Evolutionary conservation across 2,797 vertebrate species (phyloP).

Genomic region (Cynopterus sphinx): DNA sequence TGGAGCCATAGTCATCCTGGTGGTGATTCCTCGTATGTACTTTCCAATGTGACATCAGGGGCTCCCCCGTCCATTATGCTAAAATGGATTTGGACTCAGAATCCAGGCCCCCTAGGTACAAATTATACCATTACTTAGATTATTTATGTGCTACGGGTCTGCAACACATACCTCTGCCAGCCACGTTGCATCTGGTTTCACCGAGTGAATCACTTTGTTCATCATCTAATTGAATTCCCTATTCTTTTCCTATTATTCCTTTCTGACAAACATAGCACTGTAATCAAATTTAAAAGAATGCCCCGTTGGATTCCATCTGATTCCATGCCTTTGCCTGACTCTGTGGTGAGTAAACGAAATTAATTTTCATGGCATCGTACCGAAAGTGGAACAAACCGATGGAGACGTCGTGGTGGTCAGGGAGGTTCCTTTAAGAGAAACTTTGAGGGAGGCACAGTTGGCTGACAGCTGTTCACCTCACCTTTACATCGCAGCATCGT

Average conservation of each 20-base stretch:
- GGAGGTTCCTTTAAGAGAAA: background rate
- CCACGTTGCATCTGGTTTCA: background rate
- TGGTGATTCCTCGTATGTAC: background rate
- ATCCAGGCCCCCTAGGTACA: background rate
- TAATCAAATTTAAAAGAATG: conserved; percentile 11
- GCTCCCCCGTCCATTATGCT: background rate
- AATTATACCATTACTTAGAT: background rate
- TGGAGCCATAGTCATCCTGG: background rate
- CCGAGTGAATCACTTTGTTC: background rate
- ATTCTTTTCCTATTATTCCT: conserved; percentile 37
- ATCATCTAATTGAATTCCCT: conserved; percentile 14
- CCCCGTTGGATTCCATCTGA: background rate
- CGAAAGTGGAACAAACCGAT: background rate
- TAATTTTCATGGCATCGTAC: background rate
- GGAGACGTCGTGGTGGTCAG: background rate
- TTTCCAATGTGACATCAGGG: background rate
- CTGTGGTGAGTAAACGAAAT: background rate
- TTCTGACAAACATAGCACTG: background rate
- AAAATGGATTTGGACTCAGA: background rate
- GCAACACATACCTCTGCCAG: background rate
- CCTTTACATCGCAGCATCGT: background rate
- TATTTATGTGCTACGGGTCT: background rate
- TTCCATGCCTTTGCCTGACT: background rate
- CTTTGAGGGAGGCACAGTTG: background rate
- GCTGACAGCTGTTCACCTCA: background rate